Evolutionary conservation across 2,888 invertebrate species (phyloP), one percentile per base, ranked within the genome.

Genomic region (Marronus borbonicus): DNA sequence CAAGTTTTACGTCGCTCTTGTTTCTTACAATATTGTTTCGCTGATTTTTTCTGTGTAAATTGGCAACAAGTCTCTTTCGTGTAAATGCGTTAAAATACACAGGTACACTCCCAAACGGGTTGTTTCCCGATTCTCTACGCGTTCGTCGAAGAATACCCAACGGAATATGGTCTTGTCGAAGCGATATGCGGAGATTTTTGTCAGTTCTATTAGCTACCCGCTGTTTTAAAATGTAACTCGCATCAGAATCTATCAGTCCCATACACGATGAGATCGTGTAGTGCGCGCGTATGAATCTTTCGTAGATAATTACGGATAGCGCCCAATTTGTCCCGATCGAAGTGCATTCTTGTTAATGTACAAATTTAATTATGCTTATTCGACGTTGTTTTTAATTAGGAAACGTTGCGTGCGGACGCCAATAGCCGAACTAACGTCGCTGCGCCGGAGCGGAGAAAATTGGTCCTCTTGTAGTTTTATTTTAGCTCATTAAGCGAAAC

Each of bases 191-290:
- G 20, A 17, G 44, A 66, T 44, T 44, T 66, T 65, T 44, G 44
- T 66, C 65, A 66, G 65, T 44, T 44, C 65, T 66, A 66, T 66
- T 66, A 66, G 65, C 20, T 39, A 39, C 44, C 65, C 39, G 65
- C 65, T 66, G 65, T 39, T 66, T 66, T 10, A 39, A 58, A 8
- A 44, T 66, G 17, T 66, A 44, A 66, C 39, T 66, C 49, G 17
- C 39, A 66, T 66, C 44, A 44, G 36, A 66, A 58, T 66, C 36
- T 49, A 66, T 24, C 24, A 8, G 44, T 2, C 39, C n/a, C n/a
- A 10, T 36, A 5, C 31, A 4, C 20, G 17, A 66, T 44, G 65
- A 66, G 44, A 66, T 39, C 52, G n/a, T 10, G n/a, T 31, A n/a
- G 65, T 17, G 17, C 14, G 17, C 17, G 65, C n/a, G 17, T 65